phyloP scores from a whole-genome alignment of 1,140 invertebrate species.

The Drosophila sulfurigaster region DNA sequence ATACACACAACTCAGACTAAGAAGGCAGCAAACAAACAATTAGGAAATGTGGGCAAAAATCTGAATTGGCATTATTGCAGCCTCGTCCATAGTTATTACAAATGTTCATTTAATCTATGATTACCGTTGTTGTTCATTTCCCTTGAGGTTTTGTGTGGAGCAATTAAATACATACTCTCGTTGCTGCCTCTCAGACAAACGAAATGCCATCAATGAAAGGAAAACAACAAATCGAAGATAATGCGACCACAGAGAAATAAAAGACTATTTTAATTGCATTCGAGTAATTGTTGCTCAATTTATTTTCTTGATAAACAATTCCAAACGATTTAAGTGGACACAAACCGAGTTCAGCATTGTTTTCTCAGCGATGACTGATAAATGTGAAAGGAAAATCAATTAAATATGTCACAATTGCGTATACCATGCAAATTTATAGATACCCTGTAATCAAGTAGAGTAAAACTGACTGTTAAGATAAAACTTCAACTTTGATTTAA shows the following conservation, averaged over 20 bases:
- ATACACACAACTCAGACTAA: background rate
- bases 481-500: constrained; percentile 63
- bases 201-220: constrained; percentile 68
- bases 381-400: constrained; percentile 35
- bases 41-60: constrained; percentile 56
- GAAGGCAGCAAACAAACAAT: constrained; percentile 63
- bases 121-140: constrained; percentile 53
- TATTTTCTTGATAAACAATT: constrained; percentile 54
- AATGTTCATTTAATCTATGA: constrained; percentile 75
- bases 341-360: constrained; percentile 4
- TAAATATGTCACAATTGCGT: background rate
- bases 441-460: constrained; percentile 6
- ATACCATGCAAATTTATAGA: background rate
- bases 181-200: constrained; percentile 36
- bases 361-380: constrained; percentile 57
- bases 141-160: constrained; percentile 53
- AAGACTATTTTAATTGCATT: constrained; percentile 60
- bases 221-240: constrained; percentile 75
- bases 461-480: constrained; percentile 47
- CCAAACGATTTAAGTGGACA: constrained; percentile 39
- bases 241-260: constrained; percentile 44
- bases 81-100: constrained; percentile 60
- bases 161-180: constrained; percentile 69
- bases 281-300: constrained; percentile 60
- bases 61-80: constrained; percentile 60